phyloP scores from a whole-genome alignment of 1,140 invertebrate species.

The Protaetia brevitarsis region DNA sequence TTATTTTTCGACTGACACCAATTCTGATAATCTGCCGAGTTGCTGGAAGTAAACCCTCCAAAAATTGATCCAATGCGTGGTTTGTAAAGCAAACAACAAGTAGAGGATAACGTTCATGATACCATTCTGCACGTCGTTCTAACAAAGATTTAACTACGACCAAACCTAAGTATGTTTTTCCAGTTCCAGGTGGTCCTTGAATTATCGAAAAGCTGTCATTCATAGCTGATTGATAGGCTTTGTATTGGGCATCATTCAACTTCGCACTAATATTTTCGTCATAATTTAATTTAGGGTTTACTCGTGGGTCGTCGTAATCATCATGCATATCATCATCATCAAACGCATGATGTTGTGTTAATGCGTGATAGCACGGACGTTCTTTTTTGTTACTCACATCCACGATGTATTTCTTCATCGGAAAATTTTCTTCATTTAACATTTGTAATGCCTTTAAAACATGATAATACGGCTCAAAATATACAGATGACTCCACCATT shows the following conservation, averaged over 20 bases:
- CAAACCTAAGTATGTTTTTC: constrained; percentile 73
- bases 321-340: no score
- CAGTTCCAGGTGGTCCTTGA: constrained; percentile 78
- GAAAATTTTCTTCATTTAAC: constrained; percentile 53
- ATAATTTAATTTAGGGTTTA: no score
- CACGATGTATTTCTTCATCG: constrained; percentile 59
- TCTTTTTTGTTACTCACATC: constrained; percentile 41
- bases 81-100: constrained; percentile 83
- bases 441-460: constrained; percentile 60
- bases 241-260: constrained; percentile 59
- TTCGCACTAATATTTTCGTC: no score
- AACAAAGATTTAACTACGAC: constrained; percentile 62
- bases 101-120: constrained; percentile 53
- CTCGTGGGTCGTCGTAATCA: no score
- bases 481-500: constrained; percentile 65
- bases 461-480: constrained; percentile 66
- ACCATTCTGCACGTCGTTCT: constrained; percentile 48
- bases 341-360: no score
- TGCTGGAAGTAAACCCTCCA: constrained; percentile 63
- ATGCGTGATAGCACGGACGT: no score
- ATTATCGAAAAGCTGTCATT: constrained; percentile 68
- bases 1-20: constrained; percentile 67
- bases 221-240: constrained; percentile 58
- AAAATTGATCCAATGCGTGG: constrained; percentile 85
- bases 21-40: constrained; percentile 65